phyloP scores from a whole-genome alignment of 2,113 vertebrate genomes.

The Orycteropus afer region DNA sequence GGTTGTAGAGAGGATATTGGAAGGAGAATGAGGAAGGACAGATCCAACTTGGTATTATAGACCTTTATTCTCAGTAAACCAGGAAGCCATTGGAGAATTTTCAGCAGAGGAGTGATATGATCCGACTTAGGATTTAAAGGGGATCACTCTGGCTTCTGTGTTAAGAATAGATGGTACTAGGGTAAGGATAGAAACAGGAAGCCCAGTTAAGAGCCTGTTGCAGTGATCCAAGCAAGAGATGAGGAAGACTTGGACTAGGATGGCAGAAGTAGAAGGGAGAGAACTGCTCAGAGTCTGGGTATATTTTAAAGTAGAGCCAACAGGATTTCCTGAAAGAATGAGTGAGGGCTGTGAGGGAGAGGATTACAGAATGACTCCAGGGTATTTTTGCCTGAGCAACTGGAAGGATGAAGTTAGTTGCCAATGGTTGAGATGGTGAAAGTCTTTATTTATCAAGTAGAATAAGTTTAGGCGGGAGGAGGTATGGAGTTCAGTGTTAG shows the following conservation, averaged over 20 bases:
- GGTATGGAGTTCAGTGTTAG: not conserved
- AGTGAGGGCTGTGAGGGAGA: not conserved
- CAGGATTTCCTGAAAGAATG: conserved; percentile 37
- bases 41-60: not conserved
- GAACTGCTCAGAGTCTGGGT: not conserved
- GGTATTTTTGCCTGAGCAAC: not conserved
- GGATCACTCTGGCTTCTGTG: not conserved
- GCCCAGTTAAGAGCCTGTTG: not conserved
- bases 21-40: not conserved
- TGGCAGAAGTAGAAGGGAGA: not conserved
- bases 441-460: not conserved
- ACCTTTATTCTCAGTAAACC: not conserved
- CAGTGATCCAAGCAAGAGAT: not conserved
- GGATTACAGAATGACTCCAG: not conserved
- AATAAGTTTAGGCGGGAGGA: not conserved
- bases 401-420: not conserved
- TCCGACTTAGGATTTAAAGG: conserved; percentile 9
- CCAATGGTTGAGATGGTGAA: not conserved
- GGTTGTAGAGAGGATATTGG: not conserved
- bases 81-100: conserved; percentile 14
- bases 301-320: not conserved
- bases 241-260: not conserved
- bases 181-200: conserved; percentile 4
- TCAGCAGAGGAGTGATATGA: not conserved
- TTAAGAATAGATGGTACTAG: conserved; percentile 5